Conservation (phyloP, 2,797 vertebrate genomes). For the Thaleichthys pacificus region DNA sequence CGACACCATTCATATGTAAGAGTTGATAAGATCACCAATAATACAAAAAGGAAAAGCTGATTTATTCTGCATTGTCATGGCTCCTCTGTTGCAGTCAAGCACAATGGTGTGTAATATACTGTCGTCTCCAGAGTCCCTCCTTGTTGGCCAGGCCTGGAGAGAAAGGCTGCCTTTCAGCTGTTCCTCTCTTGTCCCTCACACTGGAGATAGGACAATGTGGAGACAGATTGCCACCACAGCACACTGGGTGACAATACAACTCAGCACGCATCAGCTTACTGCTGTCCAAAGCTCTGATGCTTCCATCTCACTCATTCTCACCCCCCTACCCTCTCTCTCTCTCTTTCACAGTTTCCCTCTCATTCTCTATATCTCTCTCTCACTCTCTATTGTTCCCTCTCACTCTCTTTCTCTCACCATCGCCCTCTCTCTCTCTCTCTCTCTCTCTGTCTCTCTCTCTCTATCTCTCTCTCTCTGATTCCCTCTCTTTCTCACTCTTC, state of each 20-base stretch:
- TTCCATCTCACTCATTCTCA: conserved; percentile 54
- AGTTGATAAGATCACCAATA: conserved; percentile 61
- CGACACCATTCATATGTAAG: conserved; percentile 63
- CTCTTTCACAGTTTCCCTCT: too few relatives aligned
- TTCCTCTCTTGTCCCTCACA: conserved; percentile 11
- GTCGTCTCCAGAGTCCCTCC: conserved; percentile 51
- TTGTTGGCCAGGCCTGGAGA: conserved; percentile 29
- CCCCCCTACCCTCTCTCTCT: conserved; percentile 29
- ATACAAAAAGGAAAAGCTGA: conserved; percentile 56
- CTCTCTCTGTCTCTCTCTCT: background rate
- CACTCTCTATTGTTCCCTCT: background rate
- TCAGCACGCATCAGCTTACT: too few relatives aligned
- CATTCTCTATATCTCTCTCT: background rate
- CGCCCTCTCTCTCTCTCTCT: conserved; percentile 5
- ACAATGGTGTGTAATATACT: conserved; percentile 56
- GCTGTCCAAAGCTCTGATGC: conserved; percentile 27
- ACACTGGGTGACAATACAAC: conserved; percentile 27
- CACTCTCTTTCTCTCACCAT: conserved; percentile 9
- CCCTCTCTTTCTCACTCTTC: background rate
- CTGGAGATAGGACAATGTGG: conserved; percentile 27
- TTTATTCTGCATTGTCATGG: conserved; percentile 67
- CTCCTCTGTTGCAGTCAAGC: conserved; percentile 46
- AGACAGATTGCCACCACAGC: conserved; percentile 58
- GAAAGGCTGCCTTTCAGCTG: conserved; percentile 59
- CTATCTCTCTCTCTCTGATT: background rate